phyloP scores from a whole-genome alignment of 2,888 invertebrate genomes.

The Eupithecia vulgata region DNA sequence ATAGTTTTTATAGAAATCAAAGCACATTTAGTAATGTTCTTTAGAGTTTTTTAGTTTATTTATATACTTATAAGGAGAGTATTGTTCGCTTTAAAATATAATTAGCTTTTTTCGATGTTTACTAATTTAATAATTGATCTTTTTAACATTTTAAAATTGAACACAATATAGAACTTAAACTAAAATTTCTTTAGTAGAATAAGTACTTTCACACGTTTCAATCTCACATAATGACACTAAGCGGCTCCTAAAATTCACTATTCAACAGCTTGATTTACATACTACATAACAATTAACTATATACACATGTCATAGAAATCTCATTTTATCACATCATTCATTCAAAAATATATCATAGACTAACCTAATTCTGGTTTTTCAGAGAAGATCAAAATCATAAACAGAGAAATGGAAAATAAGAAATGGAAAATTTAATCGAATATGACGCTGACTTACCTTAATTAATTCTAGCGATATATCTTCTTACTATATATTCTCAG shows the following conservation, averaged over 20 bases:
- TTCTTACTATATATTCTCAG: no score
- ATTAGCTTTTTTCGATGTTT: background rate
- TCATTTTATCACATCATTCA: conserved; percentile 80
- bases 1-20: background rate
- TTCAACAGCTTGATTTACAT: conserved; percentile 60
- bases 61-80: background rate
- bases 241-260: conserved; percentile 39
- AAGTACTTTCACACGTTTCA: conserved; percentile 6
- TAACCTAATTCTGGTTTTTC: conserved; percentile 1
- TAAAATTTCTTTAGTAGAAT: background rate
- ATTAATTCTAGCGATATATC: no score
- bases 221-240: conserved; percentile 30
- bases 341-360: conserved; percentile 64
- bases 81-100: background rate
- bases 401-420: background rate
- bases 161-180: background rate
- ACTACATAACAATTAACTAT: conserved; percentile 73
- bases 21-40: background rate
- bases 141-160: background rate
- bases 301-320: conserved; percentile 72
- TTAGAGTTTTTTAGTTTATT: background rate
- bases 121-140: background rate
- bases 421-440: background rate
- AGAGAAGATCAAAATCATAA: background rate
- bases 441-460: no score